Base-by-base conservation (phyloP, 2,113 vertebrate species). In the Alaudala cheleensis region DNA sequence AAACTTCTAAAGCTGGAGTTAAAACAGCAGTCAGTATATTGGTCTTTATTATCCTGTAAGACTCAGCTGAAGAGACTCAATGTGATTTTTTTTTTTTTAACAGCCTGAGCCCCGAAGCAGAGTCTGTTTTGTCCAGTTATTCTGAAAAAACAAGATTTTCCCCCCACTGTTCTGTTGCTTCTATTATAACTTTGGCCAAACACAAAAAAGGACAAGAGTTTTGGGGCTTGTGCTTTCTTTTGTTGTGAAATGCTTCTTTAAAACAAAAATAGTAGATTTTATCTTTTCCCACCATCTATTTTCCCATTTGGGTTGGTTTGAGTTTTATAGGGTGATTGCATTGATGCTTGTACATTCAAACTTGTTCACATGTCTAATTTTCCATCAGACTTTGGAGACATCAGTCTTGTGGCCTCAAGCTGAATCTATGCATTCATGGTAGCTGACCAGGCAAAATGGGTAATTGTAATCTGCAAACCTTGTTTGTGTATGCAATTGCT, bases 231-330 rank as follows among this genome's bases (percentile, higher is more conserved):
- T 54, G 13, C 8, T 89, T 92, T 89, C 39, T 79, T 91, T 82
- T 72, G 34, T 76, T 95, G 53, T 83, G 74, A 93, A 94, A 97
- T 56, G 10, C 10, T 88, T 87, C 25, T 90, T 91, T 91, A 73
- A 88, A 90, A 88, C 14, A 83, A 81, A 89, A 90, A 17, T 45
- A 61, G 23, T 19, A 47, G 42, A 3, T 39, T 85, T 82, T 85
- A 61, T 95, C 77, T 91, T 91, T 87, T 69, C 40, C 17, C n/a
- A 85, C 11, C 40, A 82, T 95, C 89, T 82, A 4, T 90, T 91
- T 92, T 92, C 58, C 22, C 28, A 33, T 89, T 93, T 84, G 19
- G 23, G 9, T 54, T 91, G 56, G 50, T 81, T 85, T 81, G 58
- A 64, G 7, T 80, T 88, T 90, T 84, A 66, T 24, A 57, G 54